Base-by-base conservation (phyloP, 2,888 invertebrate genomes). In the Rhodophaea formosa region DNA sequence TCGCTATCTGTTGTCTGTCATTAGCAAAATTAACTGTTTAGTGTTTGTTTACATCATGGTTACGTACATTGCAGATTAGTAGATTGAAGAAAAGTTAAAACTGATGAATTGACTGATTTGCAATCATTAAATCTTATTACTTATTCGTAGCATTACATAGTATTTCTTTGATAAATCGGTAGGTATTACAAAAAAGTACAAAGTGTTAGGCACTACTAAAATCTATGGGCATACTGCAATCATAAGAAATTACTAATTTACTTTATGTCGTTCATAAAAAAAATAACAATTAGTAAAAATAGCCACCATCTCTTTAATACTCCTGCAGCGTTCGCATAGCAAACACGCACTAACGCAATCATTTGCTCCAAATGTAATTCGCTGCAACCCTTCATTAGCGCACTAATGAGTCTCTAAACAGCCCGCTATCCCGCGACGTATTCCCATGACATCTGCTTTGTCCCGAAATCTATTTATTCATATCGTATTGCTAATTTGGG, bases 401-500 rank as follows among this genome's bases (percentile, higher is more conserved):
- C 71, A 73, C 79, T 85, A 88, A 87, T 84, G 82, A 79, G 71
- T 75, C 72, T 72, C 79, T 79, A 82, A 84, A 82, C 80, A 80
- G 71, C 75, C 73, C 67, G 66, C 69, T 60, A 59, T 62, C 57
- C 59, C 63, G 61, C 66, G 61, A 59, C 63, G 67, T 72, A 78
- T 74, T 80, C 80, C 81, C 80, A 63, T 63, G 79, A 68, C 77
- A 72, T 70, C 71, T 72, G 77, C 78, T 80, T 75, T 75, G 79
- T 75, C 70, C 78, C 79, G 70, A 82, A 82, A 83, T 81, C 80
- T 82, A 82, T 82, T 82, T 82, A 84, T 80, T 80, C 77, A 88
- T 90, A 91, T 91, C 90, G 87, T 89, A 90, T 91, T 90, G 90
- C 91, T 91, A 91, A 91, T 91, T 88, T 86, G 59, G 71, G 80